Conservation (phyloP, 2,888 invertebrate species). For the Platycheirus albimanus region DNA sequence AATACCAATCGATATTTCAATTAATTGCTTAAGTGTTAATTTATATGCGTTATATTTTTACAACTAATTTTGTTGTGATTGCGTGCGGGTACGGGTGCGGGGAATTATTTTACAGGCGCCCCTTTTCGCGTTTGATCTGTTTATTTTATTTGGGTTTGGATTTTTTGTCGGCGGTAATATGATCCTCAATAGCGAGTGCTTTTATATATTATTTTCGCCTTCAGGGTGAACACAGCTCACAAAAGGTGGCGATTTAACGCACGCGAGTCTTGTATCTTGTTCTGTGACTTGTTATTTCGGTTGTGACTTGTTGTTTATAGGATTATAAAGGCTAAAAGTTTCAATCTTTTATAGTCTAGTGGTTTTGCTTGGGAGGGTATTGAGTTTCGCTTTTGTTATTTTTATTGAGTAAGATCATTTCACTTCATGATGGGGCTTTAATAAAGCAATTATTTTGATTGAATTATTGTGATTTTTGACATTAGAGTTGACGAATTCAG, state of each 20-base stretch:
- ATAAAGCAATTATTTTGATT: constrained; percentile 45
- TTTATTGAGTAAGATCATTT: constrained; percentile 19
- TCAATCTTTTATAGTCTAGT: constrained; percentile 19
- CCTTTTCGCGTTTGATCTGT: constrained; percentile 14
- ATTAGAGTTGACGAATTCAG: constrained; percentile 13
- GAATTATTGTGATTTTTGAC: constrained; percentile 22
- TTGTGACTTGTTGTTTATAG: constrained; percentile 6
- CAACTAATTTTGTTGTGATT: constrained; percentile 37
- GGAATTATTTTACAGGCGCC: not conserved
- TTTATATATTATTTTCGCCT: constrained; percentile 38
- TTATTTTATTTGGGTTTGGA: constrained; percentile 18
- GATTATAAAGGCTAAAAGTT: constrained; percentile 1
- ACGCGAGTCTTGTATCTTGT: constrained; percentile 43
- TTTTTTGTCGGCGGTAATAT: constrained; percentile 51
- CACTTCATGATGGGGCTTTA: constrained; percentile 10
- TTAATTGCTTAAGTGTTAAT: constrained; percentile 58
- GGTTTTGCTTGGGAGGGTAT: constrained; percentile 8
- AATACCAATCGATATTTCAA: constrained; percentile 50
- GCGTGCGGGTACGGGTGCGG: too few relatives aligned
- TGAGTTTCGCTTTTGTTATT: constrained; percentile 17
- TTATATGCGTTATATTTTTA: constrained; percentile 42
- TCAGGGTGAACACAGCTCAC: constrained; percentile 38
- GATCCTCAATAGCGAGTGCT: constrained; percentile 50
- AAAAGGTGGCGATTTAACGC: constrained; percentile 44
- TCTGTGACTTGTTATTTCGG: constrained; percentile 34